These are phyloP conservation scores for Oceanodroma tethys DNA, from an alignment of 2,113 vertebrate genomes.

Conservation along the genomic window DNA sequence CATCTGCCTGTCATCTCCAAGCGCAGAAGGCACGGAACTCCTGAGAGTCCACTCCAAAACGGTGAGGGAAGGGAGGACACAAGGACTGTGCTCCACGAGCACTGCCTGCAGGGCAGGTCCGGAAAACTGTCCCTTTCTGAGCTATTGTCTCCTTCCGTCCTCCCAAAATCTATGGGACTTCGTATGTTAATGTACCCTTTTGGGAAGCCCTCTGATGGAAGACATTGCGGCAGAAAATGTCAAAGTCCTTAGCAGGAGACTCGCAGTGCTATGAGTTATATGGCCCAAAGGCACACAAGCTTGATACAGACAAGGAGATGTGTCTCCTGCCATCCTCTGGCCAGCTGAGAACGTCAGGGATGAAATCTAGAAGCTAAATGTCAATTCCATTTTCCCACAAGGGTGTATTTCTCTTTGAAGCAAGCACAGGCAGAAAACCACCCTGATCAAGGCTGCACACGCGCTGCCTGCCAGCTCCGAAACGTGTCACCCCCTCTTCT, in stretches of 20 bases:
- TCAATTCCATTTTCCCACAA: neutral
- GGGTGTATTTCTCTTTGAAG: neutral
- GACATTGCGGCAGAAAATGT: neutral
- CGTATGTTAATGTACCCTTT: slow-evolving; percentile 46
- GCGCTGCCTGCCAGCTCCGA: neutral
- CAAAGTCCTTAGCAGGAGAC: neutral
- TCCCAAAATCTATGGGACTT: neutral
- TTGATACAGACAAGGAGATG: neutral
- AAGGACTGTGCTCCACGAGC: neutral
- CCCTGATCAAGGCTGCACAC: neutral
- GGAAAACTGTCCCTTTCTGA: neutral
- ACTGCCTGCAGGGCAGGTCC: fast-evolving
- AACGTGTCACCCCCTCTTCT: fast-evolving
- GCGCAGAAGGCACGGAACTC: neutral
- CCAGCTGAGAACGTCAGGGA: neutral
- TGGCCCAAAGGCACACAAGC: neutral
- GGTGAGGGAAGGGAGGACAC: neutral
- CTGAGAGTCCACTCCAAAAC: neutral
- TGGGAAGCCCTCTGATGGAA: neutral
- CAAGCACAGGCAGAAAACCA: neutral
- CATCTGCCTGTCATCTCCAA: neutral
- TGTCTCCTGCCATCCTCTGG: neutral
- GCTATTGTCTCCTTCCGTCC: neutral
- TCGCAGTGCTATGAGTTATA: neutral
- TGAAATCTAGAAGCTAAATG: neutral